Conservation (phyloP, 1,140 invertebrate genomes). For the Dufourea novaeangliae region DNA sequence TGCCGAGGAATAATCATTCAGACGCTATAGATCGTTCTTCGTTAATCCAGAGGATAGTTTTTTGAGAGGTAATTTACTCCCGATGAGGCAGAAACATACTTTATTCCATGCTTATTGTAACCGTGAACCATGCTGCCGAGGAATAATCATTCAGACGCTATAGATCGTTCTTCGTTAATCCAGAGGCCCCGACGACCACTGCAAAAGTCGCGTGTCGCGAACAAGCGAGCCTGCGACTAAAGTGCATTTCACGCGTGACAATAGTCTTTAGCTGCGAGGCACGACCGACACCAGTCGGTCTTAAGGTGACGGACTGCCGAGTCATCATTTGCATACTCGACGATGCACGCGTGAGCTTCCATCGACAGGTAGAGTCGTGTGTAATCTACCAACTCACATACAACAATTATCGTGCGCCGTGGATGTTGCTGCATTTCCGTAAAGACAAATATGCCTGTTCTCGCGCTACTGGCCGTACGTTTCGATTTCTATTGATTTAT, state of each 20-base stretch:
- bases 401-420: conserved; percentile 40
- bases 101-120: neutral
- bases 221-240: conserved; percentile 36
- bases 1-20: neutral
- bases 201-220: conserved; percentile 5
- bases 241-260: conserved; percentile 72
- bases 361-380: conserved; percentile 33
- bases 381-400: neutral
- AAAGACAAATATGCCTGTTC: conserved; percentile 21
- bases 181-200: neutral
- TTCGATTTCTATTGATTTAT: conserved; percentile 18
- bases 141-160: neutral
- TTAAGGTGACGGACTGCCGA: conserved; percentile 61
- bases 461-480: neutral
- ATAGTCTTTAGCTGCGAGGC: conserved; percentile 26
- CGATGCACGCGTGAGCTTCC: conserved; percentile 56
- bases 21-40: no score
- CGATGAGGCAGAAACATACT: neutral
- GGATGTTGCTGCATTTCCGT: neutral
- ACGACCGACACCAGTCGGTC: conserved; percentile 24
- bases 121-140: neutral
- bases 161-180: neutral
- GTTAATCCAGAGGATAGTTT: no score
- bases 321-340: conserved; percentile 70
- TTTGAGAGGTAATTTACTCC: neutral